Percentiles rank a stretch among this genome's conserved stretches.
phyloP scores from a whole-genome alignment of 2,888 invertebrate species.

The Amphipyra tragopoginis region DNA sequence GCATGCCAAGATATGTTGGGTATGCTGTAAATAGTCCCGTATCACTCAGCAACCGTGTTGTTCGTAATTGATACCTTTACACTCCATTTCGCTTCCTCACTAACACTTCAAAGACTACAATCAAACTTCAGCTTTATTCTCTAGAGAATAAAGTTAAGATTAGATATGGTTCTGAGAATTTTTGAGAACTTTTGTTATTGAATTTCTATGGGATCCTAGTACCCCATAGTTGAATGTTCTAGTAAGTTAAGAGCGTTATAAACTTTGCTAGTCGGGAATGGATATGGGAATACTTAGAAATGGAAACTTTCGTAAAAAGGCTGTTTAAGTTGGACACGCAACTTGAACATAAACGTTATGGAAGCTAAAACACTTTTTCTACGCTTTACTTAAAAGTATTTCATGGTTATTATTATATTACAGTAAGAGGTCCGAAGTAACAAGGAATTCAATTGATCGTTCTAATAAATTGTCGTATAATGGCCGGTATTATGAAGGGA shows the following conservation, averaged over 20 bases:
- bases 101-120: constrained; percentile 17
- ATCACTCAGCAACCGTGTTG: constrained; percentile 66
- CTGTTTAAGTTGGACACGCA: constrained; percentile 30
- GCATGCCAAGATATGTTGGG: constrained; percentile 20
- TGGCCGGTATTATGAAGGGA: too few relatives aligned
- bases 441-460: neutral
- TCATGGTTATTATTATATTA: constrained; percentile 15
- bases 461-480: too few relatives aligned
- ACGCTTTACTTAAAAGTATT: constrained; percentile 11
- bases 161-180: neutral
- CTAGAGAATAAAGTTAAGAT: constrained; percentile 3
- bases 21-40: constrained; percentile 63
- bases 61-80: constrained; percentile 73
- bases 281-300: constrained; percentile 37
- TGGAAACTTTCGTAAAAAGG: constrained; percentile 27
- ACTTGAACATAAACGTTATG: constrained; percentile 12
- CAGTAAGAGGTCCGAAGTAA: neutral
- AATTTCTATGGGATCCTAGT: constrained; percentile 50
- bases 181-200: constrained; percentile 34
- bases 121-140: constrained; percentile 17
- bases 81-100: constrained; percentile 56
- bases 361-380: constrained; percentile 11
- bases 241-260: constrained; percentile 44
- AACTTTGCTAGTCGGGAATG: constrained; percentile 38
- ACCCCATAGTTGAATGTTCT: constrained; percentile 53